Evolutionary conservation across 2,797 vertebrate genomes (phyloP).

Genomic region (Brotula barbata): DNA sequence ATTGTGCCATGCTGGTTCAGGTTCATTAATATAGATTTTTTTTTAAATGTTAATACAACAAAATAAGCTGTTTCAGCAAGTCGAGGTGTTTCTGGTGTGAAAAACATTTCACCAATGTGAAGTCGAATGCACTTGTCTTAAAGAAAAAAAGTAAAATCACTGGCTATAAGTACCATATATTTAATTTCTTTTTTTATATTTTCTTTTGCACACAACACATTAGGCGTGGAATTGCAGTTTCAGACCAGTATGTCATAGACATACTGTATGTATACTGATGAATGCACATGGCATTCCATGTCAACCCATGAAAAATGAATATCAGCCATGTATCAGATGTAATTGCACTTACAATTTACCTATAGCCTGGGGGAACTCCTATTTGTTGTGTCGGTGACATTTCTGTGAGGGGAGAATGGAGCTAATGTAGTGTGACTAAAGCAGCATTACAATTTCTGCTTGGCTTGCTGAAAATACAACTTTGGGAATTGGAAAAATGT

Average conservation of each 20-base stretch:
- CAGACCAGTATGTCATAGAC: constrained; percentile 12
- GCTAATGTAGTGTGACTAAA: constrained; percentile 62
- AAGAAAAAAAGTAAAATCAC: too few species aligned
- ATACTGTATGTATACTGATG: constrained; percentile 11
- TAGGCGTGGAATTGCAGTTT: constrained; percentile 23
- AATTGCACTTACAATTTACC: constrained; percentile 60
- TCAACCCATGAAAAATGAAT: constrained; percentile 30
- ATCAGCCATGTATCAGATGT: constrained; percentile 46
- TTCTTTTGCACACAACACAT: constrained; percentile 24
- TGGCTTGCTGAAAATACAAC: constrained; percentile 31
- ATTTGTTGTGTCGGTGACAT: constrained; percentile 66
- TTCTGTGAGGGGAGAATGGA: constrained; percentile 47
- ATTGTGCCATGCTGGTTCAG: too few species aligned
- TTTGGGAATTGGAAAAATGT: constrained; percentile 40
- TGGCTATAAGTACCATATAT: too few species aligned
- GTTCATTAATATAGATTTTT: too few species aligned
- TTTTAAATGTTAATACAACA: too few species aligned
- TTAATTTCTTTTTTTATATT: neutral
- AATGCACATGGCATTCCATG: constrained; percentile 16
- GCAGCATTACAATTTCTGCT: constrained; percentile 49
- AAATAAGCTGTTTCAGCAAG: too few species aligned
- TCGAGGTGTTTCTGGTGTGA: too few species aligned
- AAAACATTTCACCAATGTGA: too few species aligned
- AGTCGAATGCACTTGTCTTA: too few species aligned
- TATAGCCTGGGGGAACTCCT: constrained; percentile 41